Evolutionary conservation across 2,113 vertebrate genomes (phyloP), one percentile per base, ranked within the genome.

Genomic region (Oenanthe melanoleuca): DNA sequence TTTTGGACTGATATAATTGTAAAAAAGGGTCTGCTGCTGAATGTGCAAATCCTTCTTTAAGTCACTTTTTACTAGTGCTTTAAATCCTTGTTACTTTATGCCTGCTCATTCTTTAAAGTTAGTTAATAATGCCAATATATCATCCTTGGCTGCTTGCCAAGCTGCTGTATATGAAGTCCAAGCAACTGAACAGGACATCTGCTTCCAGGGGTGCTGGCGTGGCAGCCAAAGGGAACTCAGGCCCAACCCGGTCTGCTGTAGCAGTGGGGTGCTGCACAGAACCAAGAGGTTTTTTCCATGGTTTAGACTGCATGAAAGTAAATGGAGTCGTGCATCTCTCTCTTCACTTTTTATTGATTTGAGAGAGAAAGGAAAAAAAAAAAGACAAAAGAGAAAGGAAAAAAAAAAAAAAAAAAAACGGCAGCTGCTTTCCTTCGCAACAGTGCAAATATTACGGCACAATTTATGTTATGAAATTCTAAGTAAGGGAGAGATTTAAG

Each of bases 371-470:
- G 17, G 52, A 10, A 21, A 17, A 6, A 17, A 20, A 20, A 34
- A 37, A 29, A 8, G 5, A 5, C 8, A 47, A 40, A 60, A 13
- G 26, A 21, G 8, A 26, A 28, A 55, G 34, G 29, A 31, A 26
- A 20, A 28, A 45, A 3, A 60, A n/a, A 11, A 37, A 37, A 20
- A 3, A 55, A n/a, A 11, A n/a, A n/a, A n/a, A n/a, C n/a, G n/a
- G 8, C 17, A 24, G 7, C 4, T 53, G 13, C 23, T 80, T 61
- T 79, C 1, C 23, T 45, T 25, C 0, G 0, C 12, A 73, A 2
- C 5, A 40, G 24, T 0, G 2, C 14, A 42, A 52, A 40, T n/a
- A 72, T 34, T 18, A 24, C 1, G 4, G 25, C 21, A 14, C 6
- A n/a, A 10, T 44, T 74, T 50, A 9, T 14, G 22, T 81, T 83